A percentile compares a stretch with the other conserved stretches of the same genome.
Evolutionary conservation across 2,113 vertebrate species (phyloP).

Genomic region (Percopsis transmontana): DNA sequence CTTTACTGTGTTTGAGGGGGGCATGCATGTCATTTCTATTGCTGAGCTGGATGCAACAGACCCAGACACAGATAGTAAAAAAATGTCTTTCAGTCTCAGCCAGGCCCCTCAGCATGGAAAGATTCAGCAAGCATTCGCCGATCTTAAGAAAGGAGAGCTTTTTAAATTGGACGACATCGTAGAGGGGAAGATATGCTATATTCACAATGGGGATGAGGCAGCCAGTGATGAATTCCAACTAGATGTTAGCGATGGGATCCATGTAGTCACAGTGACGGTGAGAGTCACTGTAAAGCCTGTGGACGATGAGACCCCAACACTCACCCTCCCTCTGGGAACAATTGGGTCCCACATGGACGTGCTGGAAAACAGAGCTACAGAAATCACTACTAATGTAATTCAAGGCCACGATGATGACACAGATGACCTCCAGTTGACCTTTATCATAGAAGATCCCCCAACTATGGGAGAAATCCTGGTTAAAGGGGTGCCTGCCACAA

Average conservation of each 20-base stretch:
- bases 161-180: slow-evolving; percentile 85
- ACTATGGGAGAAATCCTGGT: slow-evolving; percentile 85
- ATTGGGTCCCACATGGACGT: slow-evolving; percentile 90
- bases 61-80: slow-evolving; percentile 81
- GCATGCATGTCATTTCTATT: slow-evolving; percentile 79
- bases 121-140: slow-evolving; percentile 76
- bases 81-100: slow-evolving; percentile 84
- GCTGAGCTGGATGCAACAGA: slow-evolving; percentile 85
- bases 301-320: slow-evolving; percentile 81
- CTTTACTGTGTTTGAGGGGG: slow-evolving; percentile 82
- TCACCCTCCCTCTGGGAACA: slow-evolving; percentile 81
- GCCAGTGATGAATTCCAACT: slow-evolving; percentile 83
- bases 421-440: slow-evolving; percentile 89
- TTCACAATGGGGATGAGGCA: slow-evolving; percentile 83
- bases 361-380: slow-evolving; percentile 88
- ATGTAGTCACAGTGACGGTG: slow-evolving; percentile 86
- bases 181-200: slow-evolving; percentile 83
- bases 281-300: slow-evolving; percentile 82
- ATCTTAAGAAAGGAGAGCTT: slow-evolving; percentile 75
- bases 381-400: slow-evolving; percentile 88
- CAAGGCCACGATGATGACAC: slow-evolving; percentile 84
- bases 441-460: slow-evolving; percentile 86
- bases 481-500: slow-evolving; percentile 79
- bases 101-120: slow-evolving; percentile 85
- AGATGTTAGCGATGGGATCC: slow-evolving; percentile 90